Evolutionary conservation across 2,113 vertebrate genomes (phyloP), one percentile per base, ranked within the genome.

Genomic region (Rhodinocichla rosea): DNA sequence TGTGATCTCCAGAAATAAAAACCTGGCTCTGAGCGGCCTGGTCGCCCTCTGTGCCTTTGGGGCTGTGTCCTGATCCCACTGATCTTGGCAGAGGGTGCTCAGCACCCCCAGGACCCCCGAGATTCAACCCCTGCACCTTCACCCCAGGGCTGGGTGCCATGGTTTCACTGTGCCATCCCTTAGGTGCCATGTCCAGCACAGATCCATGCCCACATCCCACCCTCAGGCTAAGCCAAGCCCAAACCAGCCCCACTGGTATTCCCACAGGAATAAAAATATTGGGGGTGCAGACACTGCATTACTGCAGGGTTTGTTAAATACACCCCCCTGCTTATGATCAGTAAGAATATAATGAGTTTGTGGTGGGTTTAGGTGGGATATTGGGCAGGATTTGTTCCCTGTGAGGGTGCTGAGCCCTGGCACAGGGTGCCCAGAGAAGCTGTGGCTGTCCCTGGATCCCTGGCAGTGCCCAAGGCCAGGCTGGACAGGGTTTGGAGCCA

Each of bases 31-130:
- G 33, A 45, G 19, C 1, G 0, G 59, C 22, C 86, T 49, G 77
- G 14, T 10, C 0, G 0, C n/a, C 39, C 47, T 23, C 57, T 2
- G 2, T 0, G 11, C 44, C 15, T 17, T 7, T 3, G 2, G 59
- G 80, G 71, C 33, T 10, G 1, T 19, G 68, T 40, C n/a, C 56
- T 7, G 17, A 55, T 45, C 73, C 26, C 55, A 23, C 39, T 8
- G 24, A 28, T 19, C 28, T n/a, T 6, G 3, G 69, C 5, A 8
- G 45, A 64, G 24, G 49, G 39, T 8, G 60, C 47, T 85, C 82
- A 45, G 85, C 69, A 27, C 24, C 28, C n/a, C 32, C 35, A 19
- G 52, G 10, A 39, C 4, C 23, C 35, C 6, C 3, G 11, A 30
- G 26, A 11, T 24, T 17, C 13, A 22, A 22, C 1, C 37, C 11